Base-by-base conservation (phyloP, 2,113 vertebrate genomes). In the Anoura caudifer region DNA sequence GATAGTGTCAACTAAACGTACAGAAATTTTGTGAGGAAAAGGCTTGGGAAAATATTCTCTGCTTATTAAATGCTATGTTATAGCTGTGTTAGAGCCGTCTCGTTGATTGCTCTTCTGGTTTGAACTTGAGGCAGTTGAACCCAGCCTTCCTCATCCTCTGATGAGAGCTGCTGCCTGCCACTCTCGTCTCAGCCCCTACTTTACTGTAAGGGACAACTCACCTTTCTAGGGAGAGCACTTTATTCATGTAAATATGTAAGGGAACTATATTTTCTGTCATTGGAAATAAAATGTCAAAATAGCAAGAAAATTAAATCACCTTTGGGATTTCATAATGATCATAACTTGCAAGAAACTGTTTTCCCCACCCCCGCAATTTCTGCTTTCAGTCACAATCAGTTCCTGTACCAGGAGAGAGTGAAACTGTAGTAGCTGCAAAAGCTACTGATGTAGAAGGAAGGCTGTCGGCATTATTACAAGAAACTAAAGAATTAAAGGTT, bases 401-500 rank as follows among this genome's bases (percentile, higher is more conserved):
- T 90, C 45, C 97, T 5, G 2, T 50, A 17, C 69, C 79, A 43
- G 96, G 96, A 75, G 97, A 97, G 31, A 97, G 96, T 56, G 47
- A 97, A 31, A 65, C 96, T 28, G 33, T 79, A 56, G 70, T 96
- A 36, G 43, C 96, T 45, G 94, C 95, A 2, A 98, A 96, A 91
- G 95, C 95, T 85, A 93, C 98, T 0, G 99, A 99, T 43, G 13
- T 98, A 15, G 99, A 99, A 94, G 98, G 98, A 84, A 98, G 98
- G 54, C 98, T 99, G 0, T 96, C 98, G 0, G 96, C 97, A 31
- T 98, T 99, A 97, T 97, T 98, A 16, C 97, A 98, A 28, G 99
- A 99, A 90, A 98, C 98, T 2, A 98, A 98, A 96, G 98, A 98
- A 81, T 94, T 99, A 77, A 99, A 99, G 99, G 99, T 99, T 65